A percentile compares a stretch with the other conserved stretches of the same genome.
Conservation (phyloP, 2,797 vertebrate genomes). For the Arremon brunneinucha region DNA sequence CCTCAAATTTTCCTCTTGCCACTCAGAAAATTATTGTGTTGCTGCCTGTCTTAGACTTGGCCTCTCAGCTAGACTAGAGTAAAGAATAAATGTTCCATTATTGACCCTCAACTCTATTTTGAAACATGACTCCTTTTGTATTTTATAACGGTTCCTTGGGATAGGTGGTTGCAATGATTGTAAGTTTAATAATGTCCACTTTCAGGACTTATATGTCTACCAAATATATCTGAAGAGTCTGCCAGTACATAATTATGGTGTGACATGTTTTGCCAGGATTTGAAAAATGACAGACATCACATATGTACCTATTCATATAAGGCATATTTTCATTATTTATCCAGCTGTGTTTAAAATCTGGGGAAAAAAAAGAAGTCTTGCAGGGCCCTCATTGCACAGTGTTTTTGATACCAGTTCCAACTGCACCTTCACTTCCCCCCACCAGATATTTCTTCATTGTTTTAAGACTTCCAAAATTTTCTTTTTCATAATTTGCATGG, state of each 20-base stretch:
- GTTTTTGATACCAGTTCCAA: not conserved
- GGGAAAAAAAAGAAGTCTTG: not conserved
- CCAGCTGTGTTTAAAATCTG: not conserved
- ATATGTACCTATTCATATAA: not conserved
- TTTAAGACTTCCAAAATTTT: not conserved
- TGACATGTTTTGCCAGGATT: not conserved
- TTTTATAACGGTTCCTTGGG: not conserved
- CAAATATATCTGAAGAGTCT: not conserved
- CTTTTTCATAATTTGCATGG: not conserved
- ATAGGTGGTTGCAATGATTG: not conserved
- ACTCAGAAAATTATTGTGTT: rapidly evolving
- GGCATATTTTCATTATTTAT: not conserved
- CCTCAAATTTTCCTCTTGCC: not conserved
- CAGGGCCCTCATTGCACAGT: not conserved
- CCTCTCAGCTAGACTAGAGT: not conserved
- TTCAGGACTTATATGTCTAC: not conserved
- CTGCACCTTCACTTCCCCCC: not conserved
- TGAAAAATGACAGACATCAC: not conserved
- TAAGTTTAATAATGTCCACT: not conserved
- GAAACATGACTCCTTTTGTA: not conserved
- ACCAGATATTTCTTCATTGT: not conserved
- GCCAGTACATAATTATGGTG: not conserved
- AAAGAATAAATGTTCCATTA: not conserved
- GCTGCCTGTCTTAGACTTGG: not conserved
- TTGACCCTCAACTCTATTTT: not conserved